Evolutionary conservation across 2,113 vertebrate genomes (phyloP).

Genomic region (Tragelaphus strepsiceros): DNA sequence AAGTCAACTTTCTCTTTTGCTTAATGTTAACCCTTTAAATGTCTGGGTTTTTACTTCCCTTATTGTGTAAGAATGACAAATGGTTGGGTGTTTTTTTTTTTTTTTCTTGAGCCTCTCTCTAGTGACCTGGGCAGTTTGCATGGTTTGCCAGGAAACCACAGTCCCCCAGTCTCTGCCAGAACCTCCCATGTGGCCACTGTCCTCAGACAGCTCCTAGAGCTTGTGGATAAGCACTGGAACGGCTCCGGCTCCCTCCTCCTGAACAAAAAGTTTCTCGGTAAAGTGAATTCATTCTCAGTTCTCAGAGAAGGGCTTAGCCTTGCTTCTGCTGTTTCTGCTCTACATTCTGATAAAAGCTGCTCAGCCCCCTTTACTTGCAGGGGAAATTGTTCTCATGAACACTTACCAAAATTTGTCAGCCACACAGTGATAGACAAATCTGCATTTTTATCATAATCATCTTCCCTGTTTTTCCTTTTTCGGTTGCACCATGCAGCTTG

Average conservation of each 20-base stretch:
- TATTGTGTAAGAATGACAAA: constrained; percentile 60
- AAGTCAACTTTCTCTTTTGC: background rate
- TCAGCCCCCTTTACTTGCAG: background rate
- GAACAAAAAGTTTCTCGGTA: constrained; percentile 81
- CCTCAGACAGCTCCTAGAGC: constrained; percentile 76
- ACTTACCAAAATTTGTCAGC: constrained; percentile 20
- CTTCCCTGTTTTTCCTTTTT: background rate
- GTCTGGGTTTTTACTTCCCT: constrained; percentile 11
- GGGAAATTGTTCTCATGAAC: background rate
- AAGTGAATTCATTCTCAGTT: background rate
- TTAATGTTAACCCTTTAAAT: constrained; percentile 15
- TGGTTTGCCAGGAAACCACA: constrained; percentile 63
- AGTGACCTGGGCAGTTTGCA: constrained; percentile 67
- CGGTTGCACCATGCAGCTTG: background rate
- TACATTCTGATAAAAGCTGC: background rate
- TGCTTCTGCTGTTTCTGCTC: constrained; percentile 13
- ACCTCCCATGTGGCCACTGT: constrained; percentile 68
- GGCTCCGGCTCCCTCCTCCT: constrained; percentile 79
- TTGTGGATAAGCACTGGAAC: constrained; percentile 81
- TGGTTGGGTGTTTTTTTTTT: background rate
- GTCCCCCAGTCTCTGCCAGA: constrained; percentile 49
- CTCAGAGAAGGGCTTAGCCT: background rate
- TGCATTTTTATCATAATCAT: background rate
- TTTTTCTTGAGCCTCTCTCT: constrained; percentile 67
- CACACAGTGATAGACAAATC: background rate